phyloP scores from a whole-genome alignment of 2,113 vertebrate genomes.

The Antidorcas marsupialis region DNA sequence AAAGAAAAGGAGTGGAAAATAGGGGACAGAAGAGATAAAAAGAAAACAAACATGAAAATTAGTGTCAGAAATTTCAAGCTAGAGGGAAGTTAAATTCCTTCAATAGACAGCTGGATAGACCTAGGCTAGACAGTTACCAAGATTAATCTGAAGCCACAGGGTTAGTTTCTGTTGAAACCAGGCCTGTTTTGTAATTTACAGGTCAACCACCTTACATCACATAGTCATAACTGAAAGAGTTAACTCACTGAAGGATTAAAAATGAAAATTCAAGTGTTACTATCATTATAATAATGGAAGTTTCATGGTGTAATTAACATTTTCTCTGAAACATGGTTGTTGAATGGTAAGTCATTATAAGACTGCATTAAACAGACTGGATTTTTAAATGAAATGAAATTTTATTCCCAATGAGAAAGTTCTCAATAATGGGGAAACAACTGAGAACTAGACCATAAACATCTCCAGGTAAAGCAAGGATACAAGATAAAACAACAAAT shows the following conservation, averaged over 20 bases:
- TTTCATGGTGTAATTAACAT: slow-evolving; percentile 61
- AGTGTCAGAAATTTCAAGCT: not conserved
- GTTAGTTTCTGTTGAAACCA: not conserved
- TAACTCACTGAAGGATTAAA: not conserved
- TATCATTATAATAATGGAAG: not conserved
- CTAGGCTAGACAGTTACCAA: not conserved
- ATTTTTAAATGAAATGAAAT: slow-evolving; percentile 31
- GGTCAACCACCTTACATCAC: fast-evolving
- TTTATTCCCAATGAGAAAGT: slow-evolving; percentile 34
- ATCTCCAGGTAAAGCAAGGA: not conserved
- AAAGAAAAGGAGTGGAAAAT: not conserved
- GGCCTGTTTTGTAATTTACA: not conserved
- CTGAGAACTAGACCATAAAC: not conserved
- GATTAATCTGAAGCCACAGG: not conserved
- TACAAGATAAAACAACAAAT: not conserved
- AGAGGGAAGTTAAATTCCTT: not conserved
- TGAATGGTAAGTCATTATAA: slow-evolving; percentile 1
- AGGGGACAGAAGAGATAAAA: not conserved
- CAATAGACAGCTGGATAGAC: not conserved
- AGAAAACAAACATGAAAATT: not conserved
- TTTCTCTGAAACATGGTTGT: slow-evolving; percentile 32
- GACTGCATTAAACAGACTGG: not conserved
- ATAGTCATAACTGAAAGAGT: not conserved
- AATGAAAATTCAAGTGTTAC: not conserved
- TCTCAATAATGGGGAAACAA: not conserved